Percentiles rank a stretch among this genome's conserved stretches.
Evolutionary conservation across 2,888 invertebrate species (phyloP).

Genomic region (Siphonodentalium dalli): DNA sequence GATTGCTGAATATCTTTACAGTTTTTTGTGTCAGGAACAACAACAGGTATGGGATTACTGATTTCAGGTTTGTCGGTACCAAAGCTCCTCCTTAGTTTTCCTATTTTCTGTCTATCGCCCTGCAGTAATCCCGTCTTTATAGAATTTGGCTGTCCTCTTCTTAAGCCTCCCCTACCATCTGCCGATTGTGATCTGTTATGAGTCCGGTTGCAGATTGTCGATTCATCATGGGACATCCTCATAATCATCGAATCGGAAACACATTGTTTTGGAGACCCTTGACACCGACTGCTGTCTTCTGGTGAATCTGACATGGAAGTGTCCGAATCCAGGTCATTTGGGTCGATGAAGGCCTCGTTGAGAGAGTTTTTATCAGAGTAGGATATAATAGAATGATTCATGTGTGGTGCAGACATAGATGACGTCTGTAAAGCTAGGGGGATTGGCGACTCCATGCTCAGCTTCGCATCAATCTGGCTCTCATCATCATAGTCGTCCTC

Average conservation of each 20-base stretch:
- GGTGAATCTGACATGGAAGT: no score
- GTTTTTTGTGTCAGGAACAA: constrained; percentile 21
- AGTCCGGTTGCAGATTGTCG: no score
- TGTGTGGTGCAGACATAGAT: constrained; percentile 16
- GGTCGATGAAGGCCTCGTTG: constrained; percentile 46
- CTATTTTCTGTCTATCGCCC: constrained; percentile 36
- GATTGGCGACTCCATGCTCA: constrained; percentile 30
- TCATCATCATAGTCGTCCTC: not conserved
- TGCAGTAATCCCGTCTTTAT: constrained; percentile 45
- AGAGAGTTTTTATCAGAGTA: constrained; percentile 32
- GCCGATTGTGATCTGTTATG: constrained; percentile 25
- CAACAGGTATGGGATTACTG: constrained; percentile 35
- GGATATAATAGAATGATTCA: constrained; percentile 6
- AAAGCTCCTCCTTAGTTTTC: constrained; percentile 42
- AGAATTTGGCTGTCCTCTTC: constrained; percentile 54
- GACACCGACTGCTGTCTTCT: no score
- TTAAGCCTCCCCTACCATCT: constrained; percentile 26
- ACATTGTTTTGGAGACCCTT: no score
- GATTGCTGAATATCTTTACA: no score
- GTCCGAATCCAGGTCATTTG: no score
- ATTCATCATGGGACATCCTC: constrained; percentile 6
- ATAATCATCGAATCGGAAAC: constrained; percentile 21
- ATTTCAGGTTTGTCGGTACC: constrained; percentile 44
- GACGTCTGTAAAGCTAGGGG: constrained; percentile 30
- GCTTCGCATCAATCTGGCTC: not conserved